Evolutionary conservation across 2,797 vertebrate genomes (phyloP), one percentile per base, ranked within the genome.

Genomic region (Neosilurus mollespiculum): DNA sequence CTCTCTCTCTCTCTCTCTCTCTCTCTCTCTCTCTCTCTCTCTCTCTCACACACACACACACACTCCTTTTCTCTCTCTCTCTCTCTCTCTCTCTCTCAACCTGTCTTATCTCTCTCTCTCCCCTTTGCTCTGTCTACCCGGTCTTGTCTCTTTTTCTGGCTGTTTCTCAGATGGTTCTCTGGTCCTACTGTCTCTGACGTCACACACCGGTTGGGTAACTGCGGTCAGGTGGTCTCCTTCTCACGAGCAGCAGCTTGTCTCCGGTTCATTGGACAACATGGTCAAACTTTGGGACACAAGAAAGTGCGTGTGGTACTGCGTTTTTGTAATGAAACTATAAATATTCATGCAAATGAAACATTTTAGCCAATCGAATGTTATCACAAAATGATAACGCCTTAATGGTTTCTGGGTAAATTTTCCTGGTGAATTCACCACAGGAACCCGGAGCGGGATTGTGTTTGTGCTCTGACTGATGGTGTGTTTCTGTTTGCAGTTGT

Each of bases 241-340:
- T 0, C 93, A 99, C 0, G 96, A 98, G 86, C 95, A 99, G 85
- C 98, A 99, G 91, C 92, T 99, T 53, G 93, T 99, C 82, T 99
- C 98, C 0, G 98, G 98, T 61, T 99, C 98, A 88, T 93, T 99
- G 30, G 98, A 99, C 94, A 97, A 97, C 86, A 85, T 99, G 78
- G 97, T 99, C 53, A 99, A 99, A 89, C 95, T 99, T 24, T 99
- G 98, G 98, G 98, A 99, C 93, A 97, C 94, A 56, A 96, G 98
- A 88, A 99, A 98, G 98, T 59, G 26, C 59, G 22, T 61, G 43
- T 14, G 66, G 20, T 43, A 43, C 43, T 26, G 37, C 2, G 6
- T 22, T n/a, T n/a, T 11, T 71, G 2, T 71, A 62, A 9, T n/a
- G 26, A 37, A 43, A 5, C 8, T 67, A 18, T 43, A 9, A 69